A percentile compares a stretch with the other conserved stretches of the same genome.
Evolutionary conservation across 1,140 invertebrate genomes (phyloP).

Genomic region (Calosoma granatense): DNA sequence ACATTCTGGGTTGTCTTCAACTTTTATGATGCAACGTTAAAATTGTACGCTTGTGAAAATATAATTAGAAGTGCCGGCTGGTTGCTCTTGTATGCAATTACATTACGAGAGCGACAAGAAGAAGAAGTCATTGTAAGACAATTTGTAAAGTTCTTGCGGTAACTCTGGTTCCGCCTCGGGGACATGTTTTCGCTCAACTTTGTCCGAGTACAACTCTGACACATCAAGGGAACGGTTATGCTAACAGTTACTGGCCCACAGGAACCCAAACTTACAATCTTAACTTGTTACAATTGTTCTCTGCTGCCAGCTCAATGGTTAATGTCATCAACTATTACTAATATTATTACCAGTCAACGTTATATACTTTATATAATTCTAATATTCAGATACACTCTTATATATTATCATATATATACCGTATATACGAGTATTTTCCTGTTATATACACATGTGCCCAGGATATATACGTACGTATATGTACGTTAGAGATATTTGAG

Average conservation of each 20-base stretch:
- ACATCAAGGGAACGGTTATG: neutral
- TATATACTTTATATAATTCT: no score
- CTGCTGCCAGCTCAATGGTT: no score
- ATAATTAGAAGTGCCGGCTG: no score
- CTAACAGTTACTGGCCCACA: neutral
- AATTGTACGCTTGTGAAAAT: neutral
- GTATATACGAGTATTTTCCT: no score
- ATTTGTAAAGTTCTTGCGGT: neutral
- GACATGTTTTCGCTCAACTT: slow-evolving; percentile 1
- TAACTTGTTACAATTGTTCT: neutral
- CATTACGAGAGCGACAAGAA: neutral
- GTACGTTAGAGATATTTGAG: no score
- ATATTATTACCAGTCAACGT: no score
- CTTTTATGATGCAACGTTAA: slow-evolving; percentile 8
- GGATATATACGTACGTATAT: no score
- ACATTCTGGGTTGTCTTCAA: slow-evolving; percentile 32
- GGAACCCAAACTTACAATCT: slow-evolving; percentile 2
- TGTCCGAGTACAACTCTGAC: neutral
- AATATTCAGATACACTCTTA: no score
- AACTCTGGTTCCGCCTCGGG: neutral
- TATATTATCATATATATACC: no score
- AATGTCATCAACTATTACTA: no score
- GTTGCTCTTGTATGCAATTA: no score
- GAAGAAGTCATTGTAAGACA: neutral
- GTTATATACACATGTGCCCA: no score